Evolutionary conservation across 2,113 vertebrate genomes (phyloP).

Genomic region (Neolamprologus cancellatus): DNA sequence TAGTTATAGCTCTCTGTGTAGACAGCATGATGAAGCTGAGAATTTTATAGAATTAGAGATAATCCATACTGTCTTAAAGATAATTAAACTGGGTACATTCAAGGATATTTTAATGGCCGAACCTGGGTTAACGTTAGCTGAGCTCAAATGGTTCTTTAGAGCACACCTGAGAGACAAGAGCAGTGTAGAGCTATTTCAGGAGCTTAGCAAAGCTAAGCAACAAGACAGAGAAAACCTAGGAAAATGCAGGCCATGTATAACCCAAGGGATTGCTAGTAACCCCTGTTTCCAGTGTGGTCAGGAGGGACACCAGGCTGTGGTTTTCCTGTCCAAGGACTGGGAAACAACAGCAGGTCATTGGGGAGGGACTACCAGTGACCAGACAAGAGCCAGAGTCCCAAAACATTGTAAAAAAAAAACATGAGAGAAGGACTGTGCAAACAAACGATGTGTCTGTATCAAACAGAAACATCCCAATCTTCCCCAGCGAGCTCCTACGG

Average conservation of each 20-base stretch:
- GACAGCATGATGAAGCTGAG: constrained; percentile 1
- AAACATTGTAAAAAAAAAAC: not conserved
- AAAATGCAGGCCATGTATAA: not conserved
- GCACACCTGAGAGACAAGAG: constrained; percentile 7
- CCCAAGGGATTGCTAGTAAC: not conserved
- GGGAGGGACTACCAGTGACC: not conserved
- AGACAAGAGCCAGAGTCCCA: not conserved
- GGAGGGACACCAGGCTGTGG: not conserved
- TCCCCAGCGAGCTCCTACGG: not conserved
- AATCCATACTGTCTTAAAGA: not conserved
- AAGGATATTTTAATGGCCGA: not conserved
- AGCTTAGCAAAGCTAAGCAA: not conserved
- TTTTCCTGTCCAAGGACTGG: not conserved
- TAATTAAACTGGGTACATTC: not conserved
- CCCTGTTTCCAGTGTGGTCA: not conserved
- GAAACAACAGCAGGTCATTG: not conserved
- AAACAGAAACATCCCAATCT: not conserved
- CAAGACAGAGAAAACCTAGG: not conserved
- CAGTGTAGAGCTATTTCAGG: constrained; percentile 19
- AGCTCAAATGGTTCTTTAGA: constrained; percentile 1
- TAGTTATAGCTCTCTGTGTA: not conserved
- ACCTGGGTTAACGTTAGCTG: not conserved
- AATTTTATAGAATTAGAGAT: not conserved
- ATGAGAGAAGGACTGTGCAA: not conserved
- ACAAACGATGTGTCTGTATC: not conserved